phyloP scores from a whole-genome alignment of 2,113 vertebrate species.

The Henicopernis longicauda region DNA sequence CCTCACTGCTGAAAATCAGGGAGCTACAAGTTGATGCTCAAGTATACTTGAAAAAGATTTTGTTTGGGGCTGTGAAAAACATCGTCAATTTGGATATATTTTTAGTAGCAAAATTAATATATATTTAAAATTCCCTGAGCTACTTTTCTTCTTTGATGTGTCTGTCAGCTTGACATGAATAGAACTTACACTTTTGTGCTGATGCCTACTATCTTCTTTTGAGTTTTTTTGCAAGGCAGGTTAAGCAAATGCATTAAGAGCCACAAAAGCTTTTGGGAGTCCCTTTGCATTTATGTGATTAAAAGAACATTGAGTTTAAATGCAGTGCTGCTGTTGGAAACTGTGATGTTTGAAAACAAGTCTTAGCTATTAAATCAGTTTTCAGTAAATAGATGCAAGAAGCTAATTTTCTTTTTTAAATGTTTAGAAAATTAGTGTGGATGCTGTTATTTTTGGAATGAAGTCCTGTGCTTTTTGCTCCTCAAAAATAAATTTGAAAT shows the following conservation, averaged over 20 bases:
- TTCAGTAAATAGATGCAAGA: neutral
- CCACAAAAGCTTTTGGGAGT: slow-evolving; percentile 48
- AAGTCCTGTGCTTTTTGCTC: neutral
- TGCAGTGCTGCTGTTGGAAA: slow-evolving; percentile 46
- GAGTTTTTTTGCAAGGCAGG: slow-evolving; percentile 15
- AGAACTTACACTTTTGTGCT: slow-evolving; percentile 29
- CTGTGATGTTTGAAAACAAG: slow-evolving; percentile 30
- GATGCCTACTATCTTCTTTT: slow-evolving; percentile 12
- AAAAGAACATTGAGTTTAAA: slow-evolving; percentile 52
- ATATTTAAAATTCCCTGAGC: slow-evolving; percentile 14
- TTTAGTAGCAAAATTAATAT: slow-evolving; percentile 50
- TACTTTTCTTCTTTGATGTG: slow-evolving; percentile 35
- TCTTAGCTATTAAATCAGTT: neutral
- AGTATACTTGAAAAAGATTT: neutral
- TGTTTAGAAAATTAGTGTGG: neutral
- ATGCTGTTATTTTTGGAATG: neutral
- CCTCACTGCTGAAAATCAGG: neutral
- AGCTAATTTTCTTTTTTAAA: neutral
- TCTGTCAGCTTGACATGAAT: slow-evolving; percentile 40
- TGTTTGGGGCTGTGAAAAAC: slow-evolving; percentile 7
- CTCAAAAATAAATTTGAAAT: neutral
- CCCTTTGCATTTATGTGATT: slow-evolving; percentile 59
- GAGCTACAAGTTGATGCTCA: neutral
- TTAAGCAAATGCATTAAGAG: slow-evolving; percentile 40
- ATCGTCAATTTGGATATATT: slow-evolving; percentile 21